Conservation (phyloP, 2,888 invertebrate species). For the Cyrtodaria siliqua region DNA sequence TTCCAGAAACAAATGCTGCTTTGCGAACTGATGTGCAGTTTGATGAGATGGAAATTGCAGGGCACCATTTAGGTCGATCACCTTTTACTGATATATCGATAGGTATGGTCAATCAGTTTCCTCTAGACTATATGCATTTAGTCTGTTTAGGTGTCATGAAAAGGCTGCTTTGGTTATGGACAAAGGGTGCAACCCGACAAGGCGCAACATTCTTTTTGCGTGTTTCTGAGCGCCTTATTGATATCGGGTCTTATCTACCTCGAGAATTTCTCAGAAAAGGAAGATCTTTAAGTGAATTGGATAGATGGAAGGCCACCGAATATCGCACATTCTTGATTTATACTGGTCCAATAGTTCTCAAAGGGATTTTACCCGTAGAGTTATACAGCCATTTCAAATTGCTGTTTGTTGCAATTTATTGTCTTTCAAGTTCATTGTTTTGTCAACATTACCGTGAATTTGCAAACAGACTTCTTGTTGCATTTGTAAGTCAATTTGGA, state of each 20-base stretch:
- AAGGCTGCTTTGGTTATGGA: slow-evolving; percentile 61
- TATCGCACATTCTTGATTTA: slow-evolving; percentile 75
- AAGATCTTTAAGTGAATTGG: slow-evolving; percentile 67
- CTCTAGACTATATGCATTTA: slow-evolving; percentile 81
- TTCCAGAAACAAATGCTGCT: slow-evolving; percentile 48
- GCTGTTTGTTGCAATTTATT: slow-evolving; percentile 61
- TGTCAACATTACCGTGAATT: slow-evolving; percentile 61
- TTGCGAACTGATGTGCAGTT: slow-evolving; percentile 59
- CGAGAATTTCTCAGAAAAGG: slow-evolving; percentile 76
- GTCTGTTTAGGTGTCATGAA: slow-evolving; percentile 76
- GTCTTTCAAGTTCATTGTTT: slow-evolving; percentile 65
- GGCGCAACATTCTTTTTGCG: slow-evolving; percentile 7
- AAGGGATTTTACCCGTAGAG: slow-evolving; percentile 50
- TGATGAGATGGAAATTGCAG: slow-evolving; percentile 44
- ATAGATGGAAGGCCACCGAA: slow-evolving; percentile 80
- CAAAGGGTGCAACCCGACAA: slow-evolving; percentile 55
- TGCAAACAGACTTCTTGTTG: slow-evolving; percentile 64
- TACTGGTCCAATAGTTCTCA: slow-evolving; percentile 72
- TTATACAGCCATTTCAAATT: slow-evolving; percentile 43
- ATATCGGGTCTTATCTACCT: slow-evolving; percentile 29
- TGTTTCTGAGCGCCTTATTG: slow-evolving; percentile 23
- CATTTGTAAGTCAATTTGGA: slow-evolving; percentile 73
- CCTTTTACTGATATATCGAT: slow-evolving; percentile 53
- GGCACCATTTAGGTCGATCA: slow-evolving; percentile 61
- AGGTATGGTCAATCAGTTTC: slow-evolving; percentile 69